These are phyloP conservation scores for Callopanchax toddi DNA, from an alignment of 2,113 vertebrate genomes.

Conservation along the genomic window DNA sequence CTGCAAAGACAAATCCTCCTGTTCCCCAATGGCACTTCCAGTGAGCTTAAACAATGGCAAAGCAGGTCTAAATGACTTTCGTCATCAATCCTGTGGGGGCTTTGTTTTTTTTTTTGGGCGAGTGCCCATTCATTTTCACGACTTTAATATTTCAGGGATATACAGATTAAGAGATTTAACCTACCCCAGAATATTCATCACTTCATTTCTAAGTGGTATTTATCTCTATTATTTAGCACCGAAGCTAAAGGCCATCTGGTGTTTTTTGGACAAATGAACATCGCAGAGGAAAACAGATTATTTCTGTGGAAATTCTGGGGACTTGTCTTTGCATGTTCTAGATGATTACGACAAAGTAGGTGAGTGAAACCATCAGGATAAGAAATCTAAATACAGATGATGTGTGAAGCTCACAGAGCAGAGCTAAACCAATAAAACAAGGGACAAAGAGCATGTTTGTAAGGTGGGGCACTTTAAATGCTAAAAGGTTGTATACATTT, in stretches of 20 bases:
- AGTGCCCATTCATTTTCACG: slow-evolving; percentile 39
- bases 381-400: too few relatives aligned
- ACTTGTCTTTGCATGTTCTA: not conserved
- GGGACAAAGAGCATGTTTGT: too few relatives aligned
- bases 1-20: slow-evolving; percentile 47
- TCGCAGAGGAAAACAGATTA: slow-evolving; percentile 19
- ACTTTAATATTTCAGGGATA: slow-evolving; percentile 63
- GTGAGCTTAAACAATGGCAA: slow-evolving; percentile 45
- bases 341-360: too few relatives aligned
- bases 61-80: slow-evolving; percentile 37
- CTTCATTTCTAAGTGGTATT: slow-evolving; percentile 66
- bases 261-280: slow-evolving; percentile 21
- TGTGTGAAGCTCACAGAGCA: too few relatives aligned
- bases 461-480: too few relatives aligned
- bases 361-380: not conserved
- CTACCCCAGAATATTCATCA: slow-evolving; percentile 57
- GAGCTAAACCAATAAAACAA: too few relatives aligned
- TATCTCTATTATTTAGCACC: slow-evolving; percentile 48
- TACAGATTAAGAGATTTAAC: slow-evolving; percentile 70
- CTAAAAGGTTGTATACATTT: too few relatives aligned
- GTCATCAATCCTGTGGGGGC: slow-evolving; percentile 31
- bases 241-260: slow-evolving; percentile 61
- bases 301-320: slow-evolving; percentile 21
- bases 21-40: slow-evolving; percentile 34
- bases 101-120: not conserved